Conservation (phyloP, 2,113 vertebrate species). For the Gavialis gangeticus region DNA sequence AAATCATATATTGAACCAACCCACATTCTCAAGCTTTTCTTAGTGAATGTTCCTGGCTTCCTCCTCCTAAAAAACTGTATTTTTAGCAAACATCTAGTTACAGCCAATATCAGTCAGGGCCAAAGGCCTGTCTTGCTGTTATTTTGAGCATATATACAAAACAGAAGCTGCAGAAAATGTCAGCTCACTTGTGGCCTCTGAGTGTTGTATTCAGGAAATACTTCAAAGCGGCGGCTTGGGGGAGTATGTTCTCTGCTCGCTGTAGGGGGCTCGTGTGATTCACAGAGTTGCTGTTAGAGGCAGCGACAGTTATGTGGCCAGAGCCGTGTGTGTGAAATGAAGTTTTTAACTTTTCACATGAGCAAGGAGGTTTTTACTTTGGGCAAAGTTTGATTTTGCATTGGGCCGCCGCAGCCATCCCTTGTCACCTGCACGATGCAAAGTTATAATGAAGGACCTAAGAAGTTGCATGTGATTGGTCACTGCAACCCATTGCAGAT, state of each 20-base stretch:
- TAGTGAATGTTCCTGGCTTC: conserved; percentile 4
- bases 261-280: neutral
- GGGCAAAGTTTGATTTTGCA: neutral
- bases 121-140: conserved; percentile 37
- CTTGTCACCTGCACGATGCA: neutral
- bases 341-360: neutral
- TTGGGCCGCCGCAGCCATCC: neutral
- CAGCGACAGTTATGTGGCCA: neutral
- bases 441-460: neutral
- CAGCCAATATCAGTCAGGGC: neutral
- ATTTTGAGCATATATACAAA: conserved; percentile 7
- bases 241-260: neutral
- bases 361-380: neutral
- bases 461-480: neutral
- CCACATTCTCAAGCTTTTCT: neutral
- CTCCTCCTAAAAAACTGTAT: neutral
- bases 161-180: conserved; percentile 36
- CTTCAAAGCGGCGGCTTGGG: conserved; percentile 60
- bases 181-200: conserved; percentile 6
- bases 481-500: accelerated
- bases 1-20: neutral
- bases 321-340: neutral
- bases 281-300: neutral
- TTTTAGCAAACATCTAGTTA: conserved; percentile 15
- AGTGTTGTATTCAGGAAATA: neutral